phyloP scores from a whole-genome alignment of 2,888 invertebrate genomes.

The Keiferia lycopersicella region DNA sequence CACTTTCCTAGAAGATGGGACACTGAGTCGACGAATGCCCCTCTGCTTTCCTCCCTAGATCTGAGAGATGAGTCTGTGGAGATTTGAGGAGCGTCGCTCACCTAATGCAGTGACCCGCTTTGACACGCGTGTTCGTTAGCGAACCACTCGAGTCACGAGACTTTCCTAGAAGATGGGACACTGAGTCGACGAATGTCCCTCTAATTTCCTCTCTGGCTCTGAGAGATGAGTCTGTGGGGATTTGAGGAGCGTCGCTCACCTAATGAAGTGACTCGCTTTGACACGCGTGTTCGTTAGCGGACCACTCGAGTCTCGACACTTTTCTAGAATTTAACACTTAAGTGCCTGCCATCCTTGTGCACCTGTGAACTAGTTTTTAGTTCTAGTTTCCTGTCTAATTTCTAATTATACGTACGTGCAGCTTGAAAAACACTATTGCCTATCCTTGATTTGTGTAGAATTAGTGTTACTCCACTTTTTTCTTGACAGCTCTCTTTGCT shows the following conservation, averaged over 20 bases:
- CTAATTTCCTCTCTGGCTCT: too few relatives aligned
- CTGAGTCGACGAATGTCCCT: too few relatives aligned
- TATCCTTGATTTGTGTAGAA: too few relatives aligned
- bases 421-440: too few relatives aligned
- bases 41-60: too few relatives aligned
- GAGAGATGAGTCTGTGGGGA: background rate
- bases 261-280: constrained; percentile 3
- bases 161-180: too few relatives aligned
- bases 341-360: constrained; percentile 59
- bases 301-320: constrained; percentile 76
- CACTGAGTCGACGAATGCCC: too few relatives aligned
- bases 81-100: constrained; percentile 53
- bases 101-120: constrained; percentile 81
- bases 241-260: constrained; percentile 7
- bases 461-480: too few relatives aligned
- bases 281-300: constrained; percentile 55
- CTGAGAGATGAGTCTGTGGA: background rate
- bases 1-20: too few relatives aligned
- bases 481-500: too few relatives aligned
- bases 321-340: constrained; percentile 77
- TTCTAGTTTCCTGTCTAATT: too few relatives aligned
- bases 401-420: too few relatives aligned
- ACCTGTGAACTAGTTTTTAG: constrained; percentile 64
- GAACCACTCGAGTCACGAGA: constrained; percentile 59
- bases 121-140: constrained; percentile 81